phyloP scores from a whole-genome alignment of 2,113 vertebrate species.

The Salvelinus alpinus region DNA sequence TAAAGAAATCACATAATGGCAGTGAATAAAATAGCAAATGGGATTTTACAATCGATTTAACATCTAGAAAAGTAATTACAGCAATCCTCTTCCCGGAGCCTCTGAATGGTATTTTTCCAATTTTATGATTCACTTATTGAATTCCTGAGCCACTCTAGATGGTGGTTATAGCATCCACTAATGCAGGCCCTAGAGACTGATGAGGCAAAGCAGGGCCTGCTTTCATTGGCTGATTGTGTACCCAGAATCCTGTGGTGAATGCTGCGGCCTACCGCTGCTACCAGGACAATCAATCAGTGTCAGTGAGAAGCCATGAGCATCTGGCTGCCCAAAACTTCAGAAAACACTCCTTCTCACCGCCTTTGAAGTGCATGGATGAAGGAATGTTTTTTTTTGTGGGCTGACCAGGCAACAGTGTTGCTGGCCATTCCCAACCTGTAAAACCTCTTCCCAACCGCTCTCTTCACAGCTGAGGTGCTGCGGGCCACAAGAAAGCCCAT shows the following conservation, averaged over 20 bases:
- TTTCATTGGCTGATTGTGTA: constrained; percentile 62
- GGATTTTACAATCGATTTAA: constrained; percentile 83
- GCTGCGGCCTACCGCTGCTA: constrained; percentile 73
- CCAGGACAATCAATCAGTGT: constrained; percentile 72
- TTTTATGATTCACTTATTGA: constrained; percentile 83
- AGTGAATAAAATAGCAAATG: constrained; percentile 56
- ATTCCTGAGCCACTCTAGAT: constrained; percentile 77
- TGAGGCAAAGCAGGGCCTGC: constrained; percentile 65
- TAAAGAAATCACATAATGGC: constrained; percentile 22
- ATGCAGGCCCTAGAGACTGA: constrained; percentile 72
- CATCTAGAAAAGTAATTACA: constrained; percentile 66
- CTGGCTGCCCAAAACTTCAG: constrained; percentile 56
- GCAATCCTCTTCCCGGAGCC: constrained; percentile 64
- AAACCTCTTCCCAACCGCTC: constrained; percentile 30
- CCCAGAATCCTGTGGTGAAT: constrained; percentile 56
- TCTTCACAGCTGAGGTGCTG: constrained; percentile 22
- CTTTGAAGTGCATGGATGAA: constrained; percentile 63
- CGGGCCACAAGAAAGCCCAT: constrained; percentile 43
- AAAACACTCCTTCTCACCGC: constrained; percentile 55
- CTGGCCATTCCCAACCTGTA: constrained; percentile 42
- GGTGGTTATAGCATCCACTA: constrained; percentile 77
- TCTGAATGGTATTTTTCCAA: constrained; percentile 73
- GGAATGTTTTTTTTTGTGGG: constrained; percentile 43
- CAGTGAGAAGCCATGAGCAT: constrained; percentile 73
- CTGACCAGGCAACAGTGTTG: constrained; percentile 44